Conservation (phyloP, 2,113 vertebrate genomes). For the Eclectus roratus region DNA sequence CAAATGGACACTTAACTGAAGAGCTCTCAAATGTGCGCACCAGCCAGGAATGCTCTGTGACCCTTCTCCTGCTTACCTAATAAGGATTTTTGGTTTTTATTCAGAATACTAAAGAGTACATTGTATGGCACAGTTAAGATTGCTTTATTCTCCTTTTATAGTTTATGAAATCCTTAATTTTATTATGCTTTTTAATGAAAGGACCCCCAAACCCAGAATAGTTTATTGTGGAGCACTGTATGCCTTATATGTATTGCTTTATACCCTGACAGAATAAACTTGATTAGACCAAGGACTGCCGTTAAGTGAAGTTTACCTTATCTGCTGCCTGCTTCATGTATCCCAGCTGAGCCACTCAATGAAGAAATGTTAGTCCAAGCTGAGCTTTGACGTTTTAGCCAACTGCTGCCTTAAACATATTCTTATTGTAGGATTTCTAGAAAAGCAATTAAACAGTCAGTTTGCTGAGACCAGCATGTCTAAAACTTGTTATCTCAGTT, state of each 20-base stretch:
- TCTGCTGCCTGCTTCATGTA: background rate
- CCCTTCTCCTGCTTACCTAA: background rate
- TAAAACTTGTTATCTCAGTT: constrained; percentile 52
- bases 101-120: background rate
- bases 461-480: constrained; percentile 38
- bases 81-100: background rate
- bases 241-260: background rate
- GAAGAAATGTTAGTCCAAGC: constrained; percentile 44
- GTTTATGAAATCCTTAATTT: constrained; percentile 33
- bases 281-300: constrained; percentile 28
- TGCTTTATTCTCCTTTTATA: background rate
- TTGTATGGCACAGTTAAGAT: background rate
- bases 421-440: constrained; percentile 33
- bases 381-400: constrained; percentile 56
- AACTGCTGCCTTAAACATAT: constrained; percentile 46
- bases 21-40: background rate
- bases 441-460: constrained; percentile 36
- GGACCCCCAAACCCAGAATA: background rate
- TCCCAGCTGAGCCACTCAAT: constrained; percentile 50
- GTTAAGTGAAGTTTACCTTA: constrained; percentile 46
- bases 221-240: background rate
- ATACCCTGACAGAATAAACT: constrained; percentile 18
- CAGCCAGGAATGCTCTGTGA: background rate
- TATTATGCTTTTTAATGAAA: constrained; percentile 9
- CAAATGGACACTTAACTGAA: background rate